These are phyloP conservation scores for Aplysina aerophoba DNA, from an alignment of 37 sponge, comb jelly and placozoan genomes.

Conservation along the genomic window DNA sequence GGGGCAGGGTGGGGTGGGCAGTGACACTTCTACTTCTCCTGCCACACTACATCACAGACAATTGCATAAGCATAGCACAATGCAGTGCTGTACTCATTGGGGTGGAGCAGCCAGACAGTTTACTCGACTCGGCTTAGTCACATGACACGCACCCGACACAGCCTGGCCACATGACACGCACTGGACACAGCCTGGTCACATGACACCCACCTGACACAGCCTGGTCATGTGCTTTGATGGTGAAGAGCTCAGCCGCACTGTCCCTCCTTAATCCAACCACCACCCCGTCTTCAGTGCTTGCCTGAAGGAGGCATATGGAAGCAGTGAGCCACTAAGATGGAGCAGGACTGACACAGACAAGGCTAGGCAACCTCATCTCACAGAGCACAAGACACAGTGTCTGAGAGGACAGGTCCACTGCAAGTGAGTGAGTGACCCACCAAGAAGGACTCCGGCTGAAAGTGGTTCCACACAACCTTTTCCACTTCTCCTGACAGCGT, in stretches of 20 bases:
- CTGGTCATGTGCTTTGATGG: constrained; percentile 82
- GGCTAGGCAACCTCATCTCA: neutral
- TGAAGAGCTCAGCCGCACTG: constrained; percentile 52
- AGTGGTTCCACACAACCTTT: constrained; percentile 90
- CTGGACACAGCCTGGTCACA: no score
- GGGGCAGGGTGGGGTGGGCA: neutral
- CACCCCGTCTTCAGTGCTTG: constrained; percentile 59
- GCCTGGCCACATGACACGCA: no score
- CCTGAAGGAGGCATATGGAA: constrained; percentile 47
- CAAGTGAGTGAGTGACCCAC: constrained; percentile 21
- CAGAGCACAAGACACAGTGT: no score
- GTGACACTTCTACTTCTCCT: no score
- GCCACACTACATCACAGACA: no score
- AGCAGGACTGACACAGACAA: neutral
- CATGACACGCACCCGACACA: no score
- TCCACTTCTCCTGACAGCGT: constrained; percentile 87
- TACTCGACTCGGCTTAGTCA: no score
- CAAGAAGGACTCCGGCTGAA: constrained; percentile 74
- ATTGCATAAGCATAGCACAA: no score
- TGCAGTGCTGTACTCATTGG: no score
- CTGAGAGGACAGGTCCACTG: no score
- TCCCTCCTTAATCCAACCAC: constrained; percentile 68
- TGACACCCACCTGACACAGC: constrained; percentile 68
- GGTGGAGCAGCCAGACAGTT: no score
- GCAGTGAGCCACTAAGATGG: neutral